A percentile compares a stretch with the other conserved stretches of the same genome.
These are phyloP conservation scores for Aricia artaxerxes DNA, from an alignment of 2,888 invertebrate genomes.

Conservation along the genomic window DNA sequence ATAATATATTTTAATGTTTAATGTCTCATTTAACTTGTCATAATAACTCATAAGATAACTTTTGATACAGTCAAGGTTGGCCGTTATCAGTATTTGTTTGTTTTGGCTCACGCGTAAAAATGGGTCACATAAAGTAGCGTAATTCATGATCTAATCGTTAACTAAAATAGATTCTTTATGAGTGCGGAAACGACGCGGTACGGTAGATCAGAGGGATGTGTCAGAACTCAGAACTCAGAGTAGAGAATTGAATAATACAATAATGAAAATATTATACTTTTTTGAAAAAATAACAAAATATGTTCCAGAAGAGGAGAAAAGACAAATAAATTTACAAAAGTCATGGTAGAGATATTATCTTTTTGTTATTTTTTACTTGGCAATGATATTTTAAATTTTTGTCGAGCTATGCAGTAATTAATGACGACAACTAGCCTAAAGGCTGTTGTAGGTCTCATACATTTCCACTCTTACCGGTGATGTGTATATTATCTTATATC, in stretches of 20 bases:
- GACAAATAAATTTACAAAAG: no score
- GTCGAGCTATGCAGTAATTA: no score
- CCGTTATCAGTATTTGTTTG: slow-evolving; percentile 5
- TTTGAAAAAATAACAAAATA: not conserved
- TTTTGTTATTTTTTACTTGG: no score
- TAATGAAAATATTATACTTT: not conserved
- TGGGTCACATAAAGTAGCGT: slow-evolving; percentile 8
- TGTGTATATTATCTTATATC: no score
- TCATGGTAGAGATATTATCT: no score
- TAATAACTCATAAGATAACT: not conserved
- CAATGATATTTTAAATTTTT: no score
- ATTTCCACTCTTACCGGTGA: no score
- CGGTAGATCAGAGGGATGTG: not conserved
- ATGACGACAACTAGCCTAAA: no score
- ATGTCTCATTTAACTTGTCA: no score
- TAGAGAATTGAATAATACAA: not conserved
- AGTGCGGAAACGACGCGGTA: slow-evolving; percentile 1
- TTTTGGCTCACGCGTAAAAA: slow-evolving; percentile 10
- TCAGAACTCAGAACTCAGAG: not conserved
- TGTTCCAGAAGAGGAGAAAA: no score
- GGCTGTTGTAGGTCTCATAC: no score
- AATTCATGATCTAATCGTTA: slow-evolving; percentile 12
- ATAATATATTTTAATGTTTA: no score
- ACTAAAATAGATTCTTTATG: slow-evolving; percentile 10
- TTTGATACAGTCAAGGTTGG: slow-evolving; percentile 12